Percentiles rank a stretch among this genome's conserved stretches.
These are phyloP conservation scores for Epizoanthus rinbou DNA, from an alignment of 92 coral and sea anemone genomes.

Conservation along the genomic window DNA sequence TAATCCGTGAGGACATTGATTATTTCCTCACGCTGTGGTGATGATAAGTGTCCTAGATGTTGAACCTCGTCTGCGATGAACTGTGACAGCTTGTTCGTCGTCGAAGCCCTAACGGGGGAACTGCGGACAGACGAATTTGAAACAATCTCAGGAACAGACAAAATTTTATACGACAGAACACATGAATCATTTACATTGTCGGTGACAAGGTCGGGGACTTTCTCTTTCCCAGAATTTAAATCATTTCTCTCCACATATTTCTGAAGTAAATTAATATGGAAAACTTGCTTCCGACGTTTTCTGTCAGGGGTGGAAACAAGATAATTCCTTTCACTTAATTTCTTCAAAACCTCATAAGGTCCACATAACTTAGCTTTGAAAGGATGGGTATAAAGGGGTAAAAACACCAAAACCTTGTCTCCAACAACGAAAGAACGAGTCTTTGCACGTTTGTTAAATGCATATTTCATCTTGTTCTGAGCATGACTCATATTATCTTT, in stretches of 20 bases:
- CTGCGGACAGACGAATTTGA: slow-evolving; percentile 19
- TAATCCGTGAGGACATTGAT: not conserved
- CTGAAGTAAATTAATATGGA: slow-evolving; percentile 5
- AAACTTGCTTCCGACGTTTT: slow-evolving; percentile 16
- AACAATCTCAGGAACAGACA: slow-evolving; percentile 9
- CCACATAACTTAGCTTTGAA: slow-evolving; percentile 20
- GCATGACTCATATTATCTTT: slow-evolving; percentile 13
- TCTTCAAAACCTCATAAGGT: not conserved
- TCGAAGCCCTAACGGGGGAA: slow-evolving; percentile 20
- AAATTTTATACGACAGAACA: not conserved
- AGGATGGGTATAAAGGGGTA: slow-evolving; percentile 7
- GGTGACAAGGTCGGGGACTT: slow-evolving; percentile 7
- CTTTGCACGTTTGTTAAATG: slow-evolving; percentile 25
- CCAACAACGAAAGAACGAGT: slow-evolving; percentile 28
- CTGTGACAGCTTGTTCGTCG: slow-evolving; percentile 19
- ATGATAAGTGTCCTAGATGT: not conserved
- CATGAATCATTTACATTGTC: slow-evolving; percentile 7
- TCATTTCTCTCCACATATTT: slow-evolving; percentile 2
- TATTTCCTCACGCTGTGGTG: slow-evolving; percentile 9
- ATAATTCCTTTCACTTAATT: slow-evolving; percentile 18
- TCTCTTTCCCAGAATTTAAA: slow-evolving; percentile 7
- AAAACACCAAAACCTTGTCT: slow-evolving; percentile 9
- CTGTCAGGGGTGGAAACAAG: slow-evolving; percentile 17
- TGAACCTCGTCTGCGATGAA: slow-evolving; percentile 19
- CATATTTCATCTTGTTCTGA: not conserved